Conservation (phyloP, 2,113 vertebrate genomes). For the Xiphophorus hellerii region DNA sequence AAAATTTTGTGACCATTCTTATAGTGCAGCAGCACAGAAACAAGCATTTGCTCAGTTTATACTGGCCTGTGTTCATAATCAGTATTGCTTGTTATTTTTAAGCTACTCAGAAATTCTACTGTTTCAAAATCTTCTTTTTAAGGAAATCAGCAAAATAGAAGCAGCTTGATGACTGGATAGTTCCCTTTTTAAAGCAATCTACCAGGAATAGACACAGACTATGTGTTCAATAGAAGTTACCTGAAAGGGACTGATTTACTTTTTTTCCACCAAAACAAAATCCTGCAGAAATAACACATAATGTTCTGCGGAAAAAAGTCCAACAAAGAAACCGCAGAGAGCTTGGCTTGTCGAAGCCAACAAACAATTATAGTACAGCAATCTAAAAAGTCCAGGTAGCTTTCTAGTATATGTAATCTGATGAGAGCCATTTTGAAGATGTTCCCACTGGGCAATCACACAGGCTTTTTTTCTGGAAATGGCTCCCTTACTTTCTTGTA, state of each 20-base stretch:
- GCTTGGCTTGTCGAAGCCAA: conserved; percentile 35
- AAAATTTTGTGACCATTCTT: conserved; percentile 61
- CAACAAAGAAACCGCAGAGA: conserved; percentile 16
- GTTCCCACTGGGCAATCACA: conserved; percentile 9
- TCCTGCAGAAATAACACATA: neutral
- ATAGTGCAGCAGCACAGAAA: conserved; percentile 63
- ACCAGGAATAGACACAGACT: conserved; percentile 38
- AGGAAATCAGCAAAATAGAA: conserved; percentile 20
- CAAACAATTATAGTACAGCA: conserved; percentile 20
- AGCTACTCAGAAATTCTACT: conserved; percentile 37
- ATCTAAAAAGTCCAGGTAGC: conserved; percentile 34
- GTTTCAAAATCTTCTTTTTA: conserved; percentile 10
- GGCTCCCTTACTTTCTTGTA: conserved; percentile 11
- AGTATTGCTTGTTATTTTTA: conserved; percentile 44
- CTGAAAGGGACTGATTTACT: conserved; percentile 4
- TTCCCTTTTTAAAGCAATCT: conserved; percentile 20
- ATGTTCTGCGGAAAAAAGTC: neutral
- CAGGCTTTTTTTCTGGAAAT: conserved; percentile 6
- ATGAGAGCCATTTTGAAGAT: conserved; percentile 23
- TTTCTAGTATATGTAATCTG: conserved; percentile 32
- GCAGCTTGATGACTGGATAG: conserved; percentile 17
- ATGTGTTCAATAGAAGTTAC: conserved; percentile 32
- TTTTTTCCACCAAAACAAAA: neutral
- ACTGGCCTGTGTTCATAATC: conserved; percentile 34
- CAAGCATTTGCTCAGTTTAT: conserved; percentile 70